Percentiles rank a stretch among this genome's conserved stretches.
These are phyloP conservation scores for Nerophis ophidion DNA, from an alignment of 2,113 vertebrate genomes.

Conservation along the genomic window DNA sequence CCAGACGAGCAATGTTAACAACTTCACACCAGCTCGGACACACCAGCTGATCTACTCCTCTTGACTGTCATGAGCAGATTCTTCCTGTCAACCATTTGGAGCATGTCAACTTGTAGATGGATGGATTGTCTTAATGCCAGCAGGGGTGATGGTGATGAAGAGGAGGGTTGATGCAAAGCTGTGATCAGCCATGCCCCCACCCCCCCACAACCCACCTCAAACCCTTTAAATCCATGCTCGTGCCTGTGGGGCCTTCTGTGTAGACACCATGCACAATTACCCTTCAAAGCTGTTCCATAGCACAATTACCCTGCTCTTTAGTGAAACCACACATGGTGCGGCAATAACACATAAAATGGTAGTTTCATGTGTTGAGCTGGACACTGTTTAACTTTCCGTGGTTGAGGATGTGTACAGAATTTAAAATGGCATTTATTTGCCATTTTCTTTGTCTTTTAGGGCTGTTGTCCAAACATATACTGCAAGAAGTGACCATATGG, in stretches of 20 bases:
- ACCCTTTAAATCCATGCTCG: slow-evolving; percentile 31
- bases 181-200: slow-evolving; percentile 39
- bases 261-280: slow-evolving; percentile 29
- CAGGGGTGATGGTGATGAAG: slow-evolving; percentile 28
- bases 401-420: not conserved
- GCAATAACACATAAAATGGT: slow-evolving; percentile 45
- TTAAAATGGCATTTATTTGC: not conserved
- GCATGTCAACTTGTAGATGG: slow-evolving; percentile 35
- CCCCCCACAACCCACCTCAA: not conserved
- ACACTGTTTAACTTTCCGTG: not conserved
- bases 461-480: not conserved
- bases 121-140: slow-evolving; percentile 43
- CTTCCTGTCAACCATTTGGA: slow-evolving; percentile 20
- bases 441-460: not conserved
- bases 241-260: slow-evolving; percentile 35
- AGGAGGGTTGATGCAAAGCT: slow-evolving; percentile 51
- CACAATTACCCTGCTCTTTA: slow-evolving; percentile 52
- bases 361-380: slow-evolving; percentile 10
- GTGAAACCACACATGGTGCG: slow-evolving; percentile 47
- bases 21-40: slow-evolving; percentile 37
- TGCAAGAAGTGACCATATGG: not conserved
- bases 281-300: slow-evolving; percentile 4
- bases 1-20: slow-evolving; percentile 33
- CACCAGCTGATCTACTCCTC: slow-evolving; percentile 24
- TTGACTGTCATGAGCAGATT: slow-evolving; percentile 5